phyloP scores from a whole-genome alignment of 2,113 vertebrate genomes.

The Stercorarius parasiticus region DNA sequence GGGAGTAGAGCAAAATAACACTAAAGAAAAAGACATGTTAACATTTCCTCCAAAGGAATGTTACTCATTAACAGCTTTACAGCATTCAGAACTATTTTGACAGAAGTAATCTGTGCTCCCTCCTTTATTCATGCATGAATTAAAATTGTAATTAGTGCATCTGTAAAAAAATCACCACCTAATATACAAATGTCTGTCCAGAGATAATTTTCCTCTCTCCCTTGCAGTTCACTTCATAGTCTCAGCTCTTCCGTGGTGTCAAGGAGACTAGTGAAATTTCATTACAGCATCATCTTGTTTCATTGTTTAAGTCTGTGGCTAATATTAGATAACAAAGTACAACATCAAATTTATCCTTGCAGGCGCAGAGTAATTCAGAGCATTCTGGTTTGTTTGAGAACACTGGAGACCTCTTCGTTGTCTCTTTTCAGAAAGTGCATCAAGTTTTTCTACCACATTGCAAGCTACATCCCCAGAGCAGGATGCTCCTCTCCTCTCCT shows the following conservation, averaged over 20 bases:
- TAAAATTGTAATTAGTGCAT: conserved; percentile 33
- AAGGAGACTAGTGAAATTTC: not conserved
- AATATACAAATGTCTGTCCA: conserved; percentile 18
- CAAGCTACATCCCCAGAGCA: not conserved
- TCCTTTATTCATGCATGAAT: conserved; percentile 11
- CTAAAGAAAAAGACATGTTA: not conserved
- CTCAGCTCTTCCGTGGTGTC: not conserved
- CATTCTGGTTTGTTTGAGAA: not conserved
- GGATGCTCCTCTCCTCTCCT: too few species aligned
- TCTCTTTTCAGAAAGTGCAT: not conserved
- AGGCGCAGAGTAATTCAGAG: not conserved
- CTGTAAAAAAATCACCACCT: conserved; percentile 28
- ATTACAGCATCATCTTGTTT: not conserved
- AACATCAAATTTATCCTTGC: not conserved
- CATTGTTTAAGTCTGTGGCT: conserved; percentile 28
- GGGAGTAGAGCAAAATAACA: not conserved
- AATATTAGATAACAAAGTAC: not conserved
- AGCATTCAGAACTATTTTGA: conserved; percentile 25
- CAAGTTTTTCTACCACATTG: not conserved
- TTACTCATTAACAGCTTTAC: conserved; percentile 26
- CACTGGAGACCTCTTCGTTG: not conserved
- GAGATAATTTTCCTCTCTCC: not conserved
- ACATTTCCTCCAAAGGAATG: conserved; percentile 8
- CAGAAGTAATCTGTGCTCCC: not conserved
- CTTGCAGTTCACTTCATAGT: not conserved